Evolutionary conservation across 1,140 invertebrate genomes (phyloP), one percentile per base, ranked within the genome.

Genomic region (Helicoverpa zea): DNA sequence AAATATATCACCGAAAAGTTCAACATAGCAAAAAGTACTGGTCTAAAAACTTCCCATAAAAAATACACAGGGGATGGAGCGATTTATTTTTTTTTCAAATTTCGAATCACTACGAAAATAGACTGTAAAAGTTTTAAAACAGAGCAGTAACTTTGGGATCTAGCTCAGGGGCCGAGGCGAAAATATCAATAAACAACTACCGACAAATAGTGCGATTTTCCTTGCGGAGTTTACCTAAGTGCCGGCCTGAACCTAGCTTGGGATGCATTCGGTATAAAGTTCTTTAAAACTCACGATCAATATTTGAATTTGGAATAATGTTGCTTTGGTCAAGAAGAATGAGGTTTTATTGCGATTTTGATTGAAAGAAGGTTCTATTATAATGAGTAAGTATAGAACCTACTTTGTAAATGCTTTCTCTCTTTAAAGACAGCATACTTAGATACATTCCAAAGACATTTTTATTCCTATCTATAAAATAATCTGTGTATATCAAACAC

Each of bases 151-250:
- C 73, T 81, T 47, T 23, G 16, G 12, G 70, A 76, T 73, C 23
- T 63, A 49, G 56, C 56, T 51, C 54, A 16, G 72, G 49, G 63
- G 81, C 78, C 68, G 43, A 16, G 16, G 56, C 30, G 80, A 82
- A 83, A 83, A 85, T 85, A 85, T 85, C 83, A 81, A 87, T 87
- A 87, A 87, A 87, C 85, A 85, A 85, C 81, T 49, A 66, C 85
- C 63, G 79, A 82, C 82, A 85, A 85, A 87, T 87, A 83, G 82
- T 77, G 64, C 64, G 83, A 83, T 82, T 81, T 86, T 81, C 83
- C 80, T 75, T 56, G 59, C 68, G 66, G 80, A 86, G 80, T 83
- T 84, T 80, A 75, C 79, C 68, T 84, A 86, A 86, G 79, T 84
- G 80, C 80, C 63, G 66, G 49, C 79, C 66, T 29, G 75, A 47